phyloP scores from a whole-genome alignment of 2,113 vertebrate species.

The Sturnus vulgaris region DNA sequence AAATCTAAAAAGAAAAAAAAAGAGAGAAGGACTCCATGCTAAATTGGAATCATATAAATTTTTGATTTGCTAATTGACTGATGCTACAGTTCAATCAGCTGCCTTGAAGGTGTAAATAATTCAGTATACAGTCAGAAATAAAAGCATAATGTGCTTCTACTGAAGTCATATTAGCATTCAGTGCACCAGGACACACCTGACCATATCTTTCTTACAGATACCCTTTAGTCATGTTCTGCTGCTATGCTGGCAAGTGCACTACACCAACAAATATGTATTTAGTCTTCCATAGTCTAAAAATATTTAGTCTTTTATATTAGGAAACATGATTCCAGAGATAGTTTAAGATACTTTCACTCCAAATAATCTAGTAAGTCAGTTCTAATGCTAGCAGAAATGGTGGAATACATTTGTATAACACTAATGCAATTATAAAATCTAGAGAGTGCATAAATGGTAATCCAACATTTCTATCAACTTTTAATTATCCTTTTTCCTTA shows the following conservation, averaged over 20 bases:
- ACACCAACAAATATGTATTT: constrained; percentile 30
- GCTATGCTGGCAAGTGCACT: constrained; percentile 14
- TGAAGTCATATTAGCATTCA: constrained; percentile 66
- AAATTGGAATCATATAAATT: constrained; percentile 99
- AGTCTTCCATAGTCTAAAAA: constrained; percentile 10
- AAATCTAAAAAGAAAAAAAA: constrained; percentile 91
- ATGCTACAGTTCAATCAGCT: constrained; percentile 94
- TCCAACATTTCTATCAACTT: constrained; percentile 59
- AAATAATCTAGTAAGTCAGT: constrained; percentile 13
- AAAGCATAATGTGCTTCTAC: constrained; percentile 71
- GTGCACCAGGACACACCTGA: constrained; percentile 59
- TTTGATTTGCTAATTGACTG: constrained; percentile 99
- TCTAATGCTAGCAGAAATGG: not conserved
- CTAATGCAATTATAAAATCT: constrained; percentile 44
- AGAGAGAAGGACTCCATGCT: constrained; percentile 89
- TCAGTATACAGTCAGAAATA: constrained; percentile 86
- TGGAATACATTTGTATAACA: not conserved
- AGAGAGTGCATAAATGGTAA: constrained; percentile 57
- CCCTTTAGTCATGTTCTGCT: constrained; percentile 59
- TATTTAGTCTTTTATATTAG: constrained; percentile 21
- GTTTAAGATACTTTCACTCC: constrained; percentile 47
- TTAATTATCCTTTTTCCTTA: constrained; percentile 66
- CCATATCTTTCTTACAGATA: constrained; percentile 58
- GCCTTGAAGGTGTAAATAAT: constrained; percentile 99
- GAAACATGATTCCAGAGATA: not conserved